Conservation (phyloP, 2,797 vertebrate genomes). For the Chlorospingus semifuscus region DNA sequence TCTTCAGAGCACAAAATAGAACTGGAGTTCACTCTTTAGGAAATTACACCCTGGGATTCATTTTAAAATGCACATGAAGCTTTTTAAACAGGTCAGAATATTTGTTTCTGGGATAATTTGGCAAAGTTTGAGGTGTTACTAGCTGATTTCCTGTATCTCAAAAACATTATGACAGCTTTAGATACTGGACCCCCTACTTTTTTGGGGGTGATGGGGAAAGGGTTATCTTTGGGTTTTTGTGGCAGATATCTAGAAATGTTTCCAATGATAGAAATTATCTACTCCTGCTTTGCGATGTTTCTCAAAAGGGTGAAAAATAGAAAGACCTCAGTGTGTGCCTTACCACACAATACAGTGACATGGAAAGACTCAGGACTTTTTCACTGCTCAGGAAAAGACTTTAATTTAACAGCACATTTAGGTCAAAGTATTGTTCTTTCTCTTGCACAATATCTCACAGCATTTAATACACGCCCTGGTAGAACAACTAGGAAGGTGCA, state of each 20-base stretch:
- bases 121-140: not conserved
- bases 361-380: conserved; percentile 36
- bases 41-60: not conserved
- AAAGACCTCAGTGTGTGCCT: not conserved
- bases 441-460: not conserved
- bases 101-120: conserved; percentile 1
- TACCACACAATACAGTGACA: not conserved
- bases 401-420: conserved; percentile 59
- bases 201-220: accelerated
- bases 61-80: not conserved
- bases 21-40: not conserved
- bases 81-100: not conserved
- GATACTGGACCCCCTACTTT: not conserved
- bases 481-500: not conserved
- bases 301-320: not conserved
- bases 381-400: conserved; percentile 11
- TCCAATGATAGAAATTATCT: conserved; percentile 22
- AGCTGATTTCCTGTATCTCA: conserved; percentile 22
- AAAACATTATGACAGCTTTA: not conserved
- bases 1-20: conserved; percentile 27
- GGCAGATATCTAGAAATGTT: conserved; percentile 6
- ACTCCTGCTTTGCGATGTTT: conserved; percentile 29
- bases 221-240: not conserved
- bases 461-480: not conserved
- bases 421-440: conserved; percentile 44